A percentile compares a stretch with the other conserved stretches of the same genome.
Conservation (phyloP, 2,888 invertebrate genomes). For the Polydrusus cervinus region DNA sequence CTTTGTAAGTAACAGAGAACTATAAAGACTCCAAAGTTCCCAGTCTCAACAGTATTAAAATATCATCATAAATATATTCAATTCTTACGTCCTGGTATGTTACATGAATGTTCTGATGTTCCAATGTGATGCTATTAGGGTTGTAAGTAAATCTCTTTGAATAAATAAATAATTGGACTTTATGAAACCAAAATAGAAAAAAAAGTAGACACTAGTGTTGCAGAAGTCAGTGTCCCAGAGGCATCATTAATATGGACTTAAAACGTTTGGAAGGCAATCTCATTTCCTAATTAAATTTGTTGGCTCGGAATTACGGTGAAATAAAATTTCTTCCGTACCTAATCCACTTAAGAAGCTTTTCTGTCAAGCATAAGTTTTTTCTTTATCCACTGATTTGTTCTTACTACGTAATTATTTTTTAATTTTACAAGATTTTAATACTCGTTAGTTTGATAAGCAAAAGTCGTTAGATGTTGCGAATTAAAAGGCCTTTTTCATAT, state of each 20-base stretch:
- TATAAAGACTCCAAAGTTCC: too few relatives aligned
- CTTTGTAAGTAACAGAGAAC: too few relatives aligned
- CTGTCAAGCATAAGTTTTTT: constrained; percentile 11
- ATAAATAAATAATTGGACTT: too few relatives aligned
- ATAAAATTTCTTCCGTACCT: constrained; percentile 27
- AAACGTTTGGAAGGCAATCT: constrained; percentile 41
- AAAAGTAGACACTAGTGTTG: not conserved
- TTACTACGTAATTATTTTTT: constrained; percentile 14
- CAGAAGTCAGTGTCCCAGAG: constrained; percentile 26
- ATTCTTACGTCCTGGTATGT: too few relatives aligned
- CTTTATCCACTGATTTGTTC: constrained; percentile 15
- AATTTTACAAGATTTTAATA: not conserved
- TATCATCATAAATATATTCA: too few relatives aligned
- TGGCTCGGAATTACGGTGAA: constrained; percentile 23
- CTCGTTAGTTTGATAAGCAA: not conserved
- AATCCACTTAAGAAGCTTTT: constrained; percentile 23
- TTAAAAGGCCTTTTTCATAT: too few relatives aligned
- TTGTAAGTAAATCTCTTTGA: too few relatives aligned
- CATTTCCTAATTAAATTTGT: constrained; percentile 41
- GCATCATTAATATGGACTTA: constrained; percentile 39
- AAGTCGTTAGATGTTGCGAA: too few relatives aligned
- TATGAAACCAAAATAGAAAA: not conserved
- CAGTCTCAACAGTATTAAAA: too few relatives aligned
- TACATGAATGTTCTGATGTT: too few relatives aligned
- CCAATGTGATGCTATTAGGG: too few relatives aligned